These are phyloP conservation scores for Coregonus ussuriensis DNA, from an alignment of 2,797 vertebrate species.

Conservation along the genomic window DNA sequence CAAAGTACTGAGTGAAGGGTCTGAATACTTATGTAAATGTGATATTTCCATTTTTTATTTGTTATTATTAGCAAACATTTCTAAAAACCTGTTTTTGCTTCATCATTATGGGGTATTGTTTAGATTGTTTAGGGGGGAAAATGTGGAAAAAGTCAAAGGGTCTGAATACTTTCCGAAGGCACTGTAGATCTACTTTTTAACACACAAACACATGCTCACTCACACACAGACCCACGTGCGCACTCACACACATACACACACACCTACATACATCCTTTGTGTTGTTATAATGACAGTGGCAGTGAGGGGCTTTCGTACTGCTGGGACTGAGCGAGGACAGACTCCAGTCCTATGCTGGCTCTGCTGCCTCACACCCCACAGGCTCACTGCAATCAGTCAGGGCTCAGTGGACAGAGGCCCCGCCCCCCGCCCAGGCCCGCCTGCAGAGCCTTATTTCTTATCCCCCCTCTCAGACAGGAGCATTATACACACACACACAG, in stretches of 20 bases:
- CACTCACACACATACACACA: neutral
- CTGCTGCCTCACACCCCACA: neutral
- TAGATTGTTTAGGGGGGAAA: too few relatives aligned
- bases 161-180: too few relatives aligned
- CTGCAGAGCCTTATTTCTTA: neutral
- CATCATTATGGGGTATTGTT: too few relatives aligned
- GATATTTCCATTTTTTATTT: too few relatives aligned
- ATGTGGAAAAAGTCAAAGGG: too few relatives aligned
- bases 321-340: neutral
- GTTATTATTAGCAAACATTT: too few relatives aligned
- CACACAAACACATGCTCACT: neutral
- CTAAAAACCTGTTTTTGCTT: too few relatives aligned
- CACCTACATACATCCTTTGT: neutral
- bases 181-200: neutral
- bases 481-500: conserved; percentile 17
- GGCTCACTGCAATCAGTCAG: neutral
- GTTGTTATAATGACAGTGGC: neutral
- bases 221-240: too few relatives aligned
- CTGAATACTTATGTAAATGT: too few relatives aligned
- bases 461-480: neutral
- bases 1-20: too few relatives aligned
- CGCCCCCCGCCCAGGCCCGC: neutral
- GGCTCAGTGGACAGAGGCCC: neutral
- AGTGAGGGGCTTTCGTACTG: neutral
- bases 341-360: neutral